A percentile compares a stretch with the other conserved stretches of the same genome.
Conservation (phyloP, 2,113 vertebrate genomes). For the Gallinago media region DNA sequence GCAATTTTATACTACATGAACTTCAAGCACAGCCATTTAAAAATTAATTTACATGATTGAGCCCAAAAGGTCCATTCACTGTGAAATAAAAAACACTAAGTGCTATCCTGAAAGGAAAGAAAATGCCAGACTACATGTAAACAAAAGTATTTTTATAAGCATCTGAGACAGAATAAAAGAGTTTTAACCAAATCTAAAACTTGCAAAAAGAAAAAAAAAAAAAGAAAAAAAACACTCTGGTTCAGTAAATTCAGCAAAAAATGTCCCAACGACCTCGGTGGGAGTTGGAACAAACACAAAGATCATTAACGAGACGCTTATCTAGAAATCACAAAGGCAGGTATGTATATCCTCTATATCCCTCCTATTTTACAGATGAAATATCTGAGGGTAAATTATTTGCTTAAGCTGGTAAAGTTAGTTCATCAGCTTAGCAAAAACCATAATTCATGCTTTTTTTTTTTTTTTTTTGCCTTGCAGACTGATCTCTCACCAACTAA, state of each 20-base stretch:
- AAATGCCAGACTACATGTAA: neutral
- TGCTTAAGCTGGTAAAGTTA: neutral
- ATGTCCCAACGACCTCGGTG: neutral
- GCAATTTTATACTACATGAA: neutral
- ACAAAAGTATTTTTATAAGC: neutral
- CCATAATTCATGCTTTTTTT: neutral
- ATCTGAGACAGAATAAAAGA: neutral
- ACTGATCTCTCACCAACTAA: neutral
- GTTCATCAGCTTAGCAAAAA: neutral
- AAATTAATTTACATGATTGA: slow-evolving; percentile 52
- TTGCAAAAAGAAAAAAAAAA: neutral
- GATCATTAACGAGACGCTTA: neutral
- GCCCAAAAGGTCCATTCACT: neutral
- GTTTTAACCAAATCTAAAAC: neutral
- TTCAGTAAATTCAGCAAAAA: neutral
- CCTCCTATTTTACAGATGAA: neutral
- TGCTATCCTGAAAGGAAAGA: neutral
- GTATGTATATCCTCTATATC: neutral
- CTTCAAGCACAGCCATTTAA: slow-evolving; percentile 1
- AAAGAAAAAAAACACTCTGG: too few species aligned
- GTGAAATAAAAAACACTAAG: neutral
- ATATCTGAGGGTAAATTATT: neutral
- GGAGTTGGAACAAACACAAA: neutral
- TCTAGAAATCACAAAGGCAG: neutral
- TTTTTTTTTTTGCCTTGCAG: neutral